A percentile compares a stretch with the other conserved stretches of the same genome.
phyloP scores from a whole-genome alignment of 2,888 invertebrate species.

The Nomada fucata region DNA sequence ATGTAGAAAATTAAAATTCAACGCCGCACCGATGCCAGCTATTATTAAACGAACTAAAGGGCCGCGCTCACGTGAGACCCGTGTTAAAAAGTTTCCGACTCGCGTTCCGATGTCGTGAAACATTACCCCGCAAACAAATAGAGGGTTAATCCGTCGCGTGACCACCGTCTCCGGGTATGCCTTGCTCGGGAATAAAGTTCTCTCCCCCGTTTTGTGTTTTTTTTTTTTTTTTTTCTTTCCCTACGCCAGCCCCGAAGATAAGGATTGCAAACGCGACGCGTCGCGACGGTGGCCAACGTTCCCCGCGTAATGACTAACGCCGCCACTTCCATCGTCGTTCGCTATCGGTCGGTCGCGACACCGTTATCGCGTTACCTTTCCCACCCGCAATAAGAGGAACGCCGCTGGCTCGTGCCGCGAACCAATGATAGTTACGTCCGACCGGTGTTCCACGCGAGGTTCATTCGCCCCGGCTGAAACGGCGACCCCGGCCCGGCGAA shows the following conservation, averaged over 20 bases:
- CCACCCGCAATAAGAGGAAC: conserved; percentile 30
- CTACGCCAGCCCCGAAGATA: conserved; percentile 30
- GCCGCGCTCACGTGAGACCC: conserved; percentile 8
- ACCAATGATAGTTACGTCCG: too few relatives aligned
- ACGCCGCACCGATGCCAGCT: neutral
- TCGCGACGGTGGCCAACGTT: conserved; percentile 23
- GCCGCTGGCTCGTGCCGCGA: neutral
- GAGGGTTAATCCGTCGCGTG: conserved; percentile 50
- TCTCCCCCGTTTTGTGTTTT: too few relatives aligned
- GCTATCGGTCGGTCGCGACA: conserved; percentile 28
- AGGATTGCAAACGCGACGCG: conserved; percentile 45
- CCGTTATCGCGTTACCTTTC: conserved; percentile 37
- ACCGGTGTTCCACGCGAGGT: neutral
- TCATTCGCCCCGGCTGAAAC: neutral
- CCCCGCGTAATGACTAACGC: conserved; percentile 50
- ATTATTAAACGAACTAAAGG: neutral
- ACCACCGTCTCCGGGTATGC: conserved; percentile 48
- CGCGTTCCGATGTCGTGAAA: conserved; percentile 51
- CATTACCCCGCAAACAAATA: conserved; percentile 54
- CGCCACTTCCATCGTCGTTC: conserved; percentile 6
- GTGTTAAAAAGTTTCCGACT: neutral
- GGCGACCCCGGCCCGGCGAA: too few relatives aligned
- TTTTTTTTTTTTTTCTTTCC: neutral
- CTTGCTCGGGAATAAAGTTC: conserved; percentile 45
- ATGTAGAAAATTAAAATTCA: too few relatives aligned